Conservation (phyloP, 1,140 invertebrate species). For the Drosophila novamexicana region DNA sequence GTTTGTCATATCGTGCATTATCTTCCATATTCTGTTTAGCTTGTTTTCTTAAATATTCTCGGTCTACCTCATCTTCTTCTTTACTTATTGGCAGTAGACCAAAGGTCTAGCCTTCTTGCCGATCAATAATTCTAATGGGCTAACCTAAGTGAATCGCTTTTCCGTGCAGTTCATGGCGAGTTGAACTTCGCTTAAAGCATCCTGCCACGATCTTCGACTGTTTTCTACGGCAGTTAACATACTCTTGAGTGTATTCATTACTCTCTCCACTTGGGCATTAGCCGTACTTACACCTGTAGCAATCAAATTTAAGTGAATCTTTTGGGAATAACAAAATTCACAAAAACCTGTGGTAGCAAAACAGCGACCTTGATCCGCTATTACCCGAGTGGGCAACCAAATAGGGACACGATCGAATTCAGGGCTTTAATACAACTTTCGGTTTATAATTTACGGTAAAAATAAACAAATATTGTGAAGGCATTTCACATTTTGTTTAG, state of each 20-base stretch:
- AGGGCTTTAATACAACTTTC: slow-evolving; percentile 19
- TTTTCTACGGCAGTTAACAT: slow-evolving; percentile 1
- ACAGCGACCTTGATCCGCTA: slow-evolving; percentile 70
- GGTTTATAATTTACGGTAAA: slow-evolving; percentile 16
- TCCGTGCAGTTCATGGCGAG: background rate
- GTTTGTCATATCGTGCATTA: background rate
- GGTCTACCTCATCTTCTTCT: background rate
- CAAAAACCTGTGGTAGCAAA: slow-evolving; percentile 68
- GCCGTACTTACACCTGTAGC: background rate
- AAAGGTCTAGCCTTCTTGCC: background rate
- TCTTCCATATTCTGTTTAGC: background rate
- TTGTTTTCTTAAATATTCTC: background rate
- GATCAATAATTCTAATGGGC: slow-evolving; percentile 1
- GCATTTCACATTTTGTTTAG: slow-evolving; percentile 44
- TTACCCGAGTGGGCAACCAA: slow-evolving; percentile 60
- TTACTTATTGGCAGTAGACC: background rate
- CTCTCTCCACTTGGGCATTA: background rate
- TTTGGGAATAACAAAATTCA: slow-evolving; percentile 53
- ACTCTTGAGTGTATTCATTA: background rate
- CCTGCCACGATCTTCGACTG: slow-evolving; percentile 9
- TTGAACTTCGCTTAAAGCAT: background rate
- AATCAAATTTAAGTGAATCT: slow-evolving; percentile 16
- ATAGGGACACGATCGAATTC: slow-evolving; percentile 27
- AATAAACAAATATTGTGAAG: slow-evolving; percentile 46
- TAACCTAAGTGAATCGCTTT: background rate